phyloP scores from a whole-genome alignment of 2,113 vertebrate species.

The Cygnus buccinator region DNA sequence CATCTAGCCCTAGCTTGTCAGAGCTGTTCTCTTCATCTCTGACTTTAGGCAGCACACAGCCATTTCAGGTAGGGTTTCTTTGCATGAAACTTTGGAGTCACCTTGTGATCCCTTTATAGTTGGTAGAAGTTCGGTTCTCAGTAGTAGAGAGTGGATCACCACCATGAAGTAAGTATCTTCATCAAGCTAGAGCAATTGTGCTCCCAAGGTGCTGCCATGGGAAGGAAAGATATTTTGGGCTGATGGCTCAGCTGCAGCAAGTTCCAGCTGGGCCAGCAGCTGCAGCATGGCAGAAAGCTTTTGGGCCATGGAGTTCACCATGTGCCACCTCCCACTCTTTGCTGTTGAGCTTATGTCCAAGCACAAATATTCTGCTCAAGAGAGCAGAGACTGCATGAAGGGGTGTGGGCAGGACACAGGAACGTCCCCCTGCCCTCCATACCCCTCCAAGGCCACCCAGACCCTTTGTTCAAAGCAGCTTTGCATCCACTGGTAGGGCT shows the following conservation, averaged over 20 bases:
- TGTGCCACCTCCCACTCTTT: background rate
- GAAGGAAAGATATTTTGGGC: background rate
- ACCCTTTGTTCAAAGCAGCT: background rate
- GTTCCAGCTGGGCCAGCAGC: background rate
- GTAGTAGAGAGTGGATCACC: background rate
- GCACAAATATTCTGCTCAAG: accelerated
- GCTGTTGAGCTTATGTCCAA: background rate
- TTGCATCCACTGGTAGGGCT: background rate
- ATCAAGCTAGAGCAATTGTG: background rate
- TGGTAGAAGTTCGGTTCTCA: background rate
- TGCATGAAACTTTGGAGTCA: background rate
- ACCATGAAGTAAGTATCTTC: background rate
- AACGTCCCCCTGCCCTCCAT: background rate
- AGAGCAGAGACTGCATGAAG: background rate
- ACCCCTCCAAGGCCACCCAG: accelerated
- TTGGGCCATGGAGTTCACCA: background rate
- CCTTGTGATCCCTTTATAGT: background rate
- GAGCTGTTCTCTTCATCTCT: background rate
- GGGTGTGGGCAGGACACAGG: background rate
- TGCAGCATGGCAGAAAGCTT: background rate
- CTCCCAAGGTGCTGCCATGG: background rate
- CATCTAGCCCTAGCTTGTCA: background rate
- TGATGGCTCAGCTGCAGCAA: background rate
- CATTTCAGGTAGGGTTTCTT: background rate
- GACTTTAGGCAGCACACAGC: background rate